A percentile compares a stretch with the other conserved stretches of the same genome.
Conservation (phyloP, 2,113 vertebrate genomes). For the Sciurus niger region DNA sequence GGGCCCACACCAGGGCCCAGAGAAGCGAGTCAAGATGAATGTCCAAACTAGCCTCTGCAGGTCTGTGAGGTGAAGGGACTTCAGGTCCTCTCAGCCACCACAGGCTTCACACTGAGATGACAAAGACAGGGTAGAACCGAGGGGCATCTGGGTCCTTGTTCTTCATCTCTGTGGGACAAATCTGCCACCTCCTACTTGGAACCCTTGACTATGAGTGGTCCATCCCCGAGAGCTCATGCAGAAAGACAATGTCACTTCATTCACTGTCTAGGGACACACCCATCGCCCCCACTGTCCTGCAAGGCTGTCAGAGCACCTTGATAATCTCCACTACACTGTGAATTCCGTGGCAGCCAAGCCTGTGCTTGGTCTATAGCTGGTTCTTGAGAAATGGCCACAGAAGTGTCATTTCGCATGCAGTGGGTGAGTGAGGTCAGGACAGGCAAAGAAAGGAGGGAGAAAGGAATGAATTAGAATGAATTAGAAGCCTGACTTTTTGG, state of each 20-base stretch:
- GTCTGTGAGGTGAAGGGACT: slow-evolving; percentile 67
- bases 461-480: neutral
- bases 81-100: slow-evolving; percentile 71
- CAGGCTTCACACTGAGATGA: slow-evolving; percentile 77
- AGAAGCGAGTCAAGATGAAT: slow-evolving; percentile 71
- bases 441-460: neutral
- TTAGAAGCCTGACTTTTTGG: neutral
- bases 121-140: slow-evolving; percentile 73
- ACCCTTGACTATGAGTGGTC: neutral
- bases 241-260: neutral
- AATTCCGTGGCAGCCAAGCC: neutral
- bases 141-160: slow-evolving; percentile 79
- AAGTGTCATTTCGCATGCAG: neutral
- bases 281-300: neutral
- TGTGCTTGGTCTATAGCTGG: neutral
- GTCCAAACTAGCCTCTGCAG: slow-evolving; percentile 68
- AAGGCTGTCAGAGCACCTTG: neutral
- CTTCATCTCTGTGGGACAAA: slow-evolving; percentile 61
- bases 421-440: neutral
- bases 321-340: fast-evolving
- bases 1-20: slow-evolving; percentile 49
- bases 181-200: neutral
- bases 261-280: fast-evolving
- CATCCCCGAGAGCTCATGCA: fast-evolving
- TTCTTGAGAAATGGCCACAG: neutral